A percentile compares a stretch with the other conserved stretches of the same genome.
Evolutionary conservation across 2,797 vertebrate genomes (phyloP).

Genomic region (Okamejei kenojei): DNA sequence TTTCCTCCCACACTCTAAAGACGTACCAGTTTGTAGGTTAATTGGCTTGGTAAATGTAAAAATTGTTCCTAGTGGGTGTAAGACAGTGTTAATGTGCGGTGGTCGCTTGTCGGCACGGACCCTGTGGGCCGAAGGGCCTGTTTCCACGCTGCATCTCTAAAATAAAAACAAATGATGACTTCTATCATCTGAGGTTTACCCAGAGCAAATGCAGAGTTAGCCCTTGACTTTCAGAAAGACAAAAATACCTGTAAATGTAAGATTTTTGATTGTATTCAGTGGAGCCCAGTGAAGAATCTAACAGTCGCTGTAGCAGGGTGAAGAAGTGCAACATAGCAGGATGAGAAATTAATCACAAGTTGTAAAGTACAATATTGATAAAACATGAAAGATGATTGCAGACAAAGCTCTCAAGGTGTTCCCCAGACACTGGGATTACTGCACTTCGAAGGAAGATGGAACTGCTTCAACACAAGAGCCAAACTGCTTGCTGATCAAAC

Average conservation of each 20-base stretch:
- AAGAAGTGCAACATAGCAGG: not conserved
- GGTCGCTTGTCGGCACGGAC: no score
- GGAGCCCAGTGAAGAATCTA: not conserved
- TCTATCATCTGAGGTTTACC: not conserved
- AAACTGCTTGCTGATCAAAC: not conserved
- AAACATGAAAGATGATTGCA: not conserved
- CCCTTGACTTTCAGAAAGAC: not conserved
- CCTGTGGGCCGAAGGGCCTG: no score
- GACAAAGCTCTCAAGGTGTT: not conserved
- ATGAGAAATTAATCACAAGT: not conserved
- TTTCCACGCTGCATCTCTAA: no score
- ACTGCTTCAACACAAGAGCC: not conserved
- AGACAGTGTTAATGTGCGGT: no score
- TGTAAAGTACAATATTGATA: not conserved
- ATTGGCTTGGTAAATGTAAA: no score
- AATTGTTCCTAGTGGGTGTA: no score
- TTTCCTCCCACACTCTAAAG: no score
- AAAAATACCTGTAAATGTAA: not conserved
- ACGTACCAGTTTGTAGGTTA: no score
- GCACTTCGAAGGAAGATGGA: no score
- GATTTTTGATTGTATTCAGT: not conserved
- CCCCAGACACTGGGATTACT: not conserved
- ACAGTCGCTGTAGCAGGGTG: not conserved
- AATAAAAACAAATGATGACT: not conserved
- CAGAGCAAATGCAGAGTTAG: not conserved